phyloP scores from a whole-genome alignment of 2,888 invertebrate genomes.

The Plemyria rubiginata region DNA sequence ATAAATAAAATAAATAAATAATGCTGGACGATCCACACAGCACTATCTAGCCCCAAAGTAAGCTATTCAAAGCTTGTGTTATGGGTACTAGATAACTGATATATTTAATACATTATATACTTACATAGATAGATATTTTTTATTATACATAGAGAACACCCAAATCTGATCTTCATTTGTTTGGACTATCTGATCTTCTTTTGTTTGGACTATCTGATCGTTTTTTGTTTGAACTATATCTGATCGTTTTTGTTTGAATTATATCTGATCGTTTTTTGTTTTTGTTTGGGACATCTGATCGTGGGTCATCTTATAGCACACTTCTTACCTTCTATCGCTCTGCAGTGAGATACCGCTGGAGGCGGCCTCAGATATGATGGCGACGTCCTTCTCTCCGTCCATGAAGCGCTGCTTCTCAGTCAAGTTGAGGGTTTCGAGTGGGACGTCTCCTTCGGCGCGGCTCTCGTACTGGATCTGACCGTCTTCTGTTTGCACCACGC shows the following conservation, averaged over 20 bases:
- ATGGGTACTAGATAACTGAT: too few species aligned
- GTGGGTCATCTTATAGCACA: neutral
- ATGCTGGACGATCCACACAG: too few species aligned
- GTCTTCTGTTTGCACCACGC: constrained; percentile 96
- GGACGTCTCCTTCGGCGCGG: constrained; percentile 96
- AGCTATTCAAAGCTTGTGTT: too few species aligned
- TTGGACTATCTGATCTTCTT: too few species aligned
- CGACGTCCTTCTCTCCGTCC: constrained; percentile 99
- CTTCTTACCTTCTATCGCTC: constrained; percentile 90
- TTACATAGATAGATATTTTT: too few species aligned
- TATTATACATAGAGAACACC: too few species aligned
- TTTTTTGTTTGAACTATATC: neutral
- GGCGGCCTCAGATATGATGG: constrained; percentile 99
- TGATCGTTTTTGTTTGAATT: neutral
- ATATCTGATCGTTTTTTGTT: neutral
- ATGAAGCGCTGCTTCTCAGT: constrained; percentile 97
- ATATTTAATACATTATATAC: too few species aligned
- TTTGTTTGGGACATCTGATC: too few species aligned
- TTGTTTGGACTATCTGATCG: too few species aligned
- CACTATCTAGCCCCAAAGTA: too few species aligned
- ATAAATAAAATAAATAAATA: too few species aligned
- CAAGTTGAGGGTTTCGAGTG: constrained; percentile 98
- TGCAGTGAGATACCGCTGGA: constrained; percentile 98
- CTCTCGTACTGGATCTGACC: constrained; percentile 97
- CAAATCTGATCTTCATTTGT: neutral